Evolutionary conservation across 2,113 vertebrate species (phyloP), one percentile per base, ranked within the genome.

Genomic region (Neolamprologus tretocephalus): DNA sequence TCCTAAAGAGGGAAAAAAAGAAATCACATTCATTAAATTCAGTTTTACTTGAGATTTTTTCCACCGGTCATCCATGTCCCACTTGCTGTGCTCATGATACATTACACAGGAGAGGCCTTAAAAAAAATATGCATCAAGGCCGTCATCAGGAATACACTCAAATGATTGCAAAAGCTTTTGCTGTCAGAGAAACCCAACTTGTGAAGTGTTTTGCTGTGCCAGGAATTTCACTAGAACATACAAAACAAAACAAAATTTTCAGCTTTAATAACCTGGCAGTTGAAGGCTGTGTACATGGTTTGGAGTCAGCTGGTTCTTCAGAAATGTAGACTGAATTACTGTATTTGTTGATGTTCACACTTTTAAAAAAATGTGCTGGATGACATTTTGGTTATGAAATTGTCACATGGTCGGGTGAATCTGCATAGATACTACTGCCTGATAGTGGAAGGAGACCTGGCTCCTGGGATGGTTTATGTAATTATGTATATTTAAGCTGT

Each of bases 401-500:
- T 3, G 6, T 84, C 49, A 71, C 40, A n/a, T 75, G 31, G 28
- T 85, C 53, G 31, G 66, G 86, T 68, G 14, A 83, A 33, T 79
- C 17, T 73, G 47, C 13, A 57, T 17, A 75, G 71, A 73, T 2
- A 68, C 73, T 78, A 80, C 82, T 89, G 86, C 81, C 57, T 81
- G 2, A 12, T 33, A 31, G 42, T 42, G 61, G 12, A 89, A 45
- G 82, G 12, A 61, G 12, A 85, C 80, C 49, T 83, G 86, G 89
- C 73, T 85, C 33, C 53, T 85, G 47, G 68, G 81, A 58, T 84
- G 21, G 28, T 23, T 49, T 89, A 63, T 93, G 33, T 80, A 86
- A 75, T 88, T 49, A 73, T 93, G 90, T 93, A 92, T 47, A 93
- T 92, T 89, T 92, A 88, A 91, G 14, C 89, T 91, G 87, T 91